These are phyloP conservation scores for Ornithoptera priamus DNA, from an alignment of 2,888 invertebrate species.

Conservation along the genomic window DNA sequence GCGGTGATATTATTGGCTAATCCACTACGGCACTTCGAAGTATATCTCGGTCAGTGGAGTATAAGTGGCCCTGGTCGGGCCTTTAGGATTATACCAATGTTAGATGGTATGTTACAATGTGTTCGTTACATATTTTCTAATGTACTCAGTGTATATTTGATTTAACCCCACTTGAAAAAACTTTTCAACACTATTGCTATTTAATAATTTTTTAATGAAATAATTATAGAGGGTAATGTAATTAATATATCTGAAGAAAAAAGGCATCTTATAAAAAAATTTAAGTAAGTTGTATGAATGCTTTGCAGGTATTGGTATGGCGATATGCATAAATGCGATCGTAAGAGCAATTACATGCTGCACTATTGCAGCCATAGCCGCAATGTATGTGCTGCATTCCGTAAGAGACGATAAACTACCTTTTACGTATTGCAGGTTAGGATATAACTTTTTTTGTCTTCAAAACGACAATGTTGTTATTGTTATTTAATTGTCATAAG, in stretches of 20 bases:
- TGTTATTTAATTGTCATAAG: too few relatives aligned
- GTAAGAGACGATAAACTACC: conserved; percentile 57
- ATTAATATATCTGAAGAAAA: neutral
- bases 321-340: conserved; percentile 66
- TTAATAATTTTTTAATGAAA: too few relatives aligned
- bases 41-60: conserved; percentile 74
- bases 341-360: conserved; percentile 62
- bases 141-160: neutral
- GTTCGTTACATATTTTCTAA: neutral
- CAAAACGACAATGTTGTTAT: too few relatives aligned
- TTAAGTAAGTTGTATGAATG: too few relatives aligned
- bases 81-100: conserved; percentile 64
- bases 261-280: too few relatives aligned
- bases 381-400: conserved; percentile 55
- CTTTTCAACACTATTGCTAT: too few relatives aligned
- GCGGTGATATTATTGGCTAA: conserved; percentile 56
- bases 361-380: conserved; percentile 58
- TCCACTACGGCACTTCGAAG: conserved; percentile 69
- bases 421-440: conserved; percentile 66
- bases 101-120: conserved; percentile 51
- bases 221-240: too few relatives aligned
- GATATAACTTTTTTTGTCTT: too few relatives aligned
- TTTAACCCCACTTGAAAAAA: too few relatives aligned
- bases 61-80: conserved; percentile 72
- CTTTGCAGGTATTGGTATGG: conserved; percentile 63